phyloP scores from a whole-genome alignment of 2,888 invertebrate genomes.

The Xestia rhomboidea region DNA sequence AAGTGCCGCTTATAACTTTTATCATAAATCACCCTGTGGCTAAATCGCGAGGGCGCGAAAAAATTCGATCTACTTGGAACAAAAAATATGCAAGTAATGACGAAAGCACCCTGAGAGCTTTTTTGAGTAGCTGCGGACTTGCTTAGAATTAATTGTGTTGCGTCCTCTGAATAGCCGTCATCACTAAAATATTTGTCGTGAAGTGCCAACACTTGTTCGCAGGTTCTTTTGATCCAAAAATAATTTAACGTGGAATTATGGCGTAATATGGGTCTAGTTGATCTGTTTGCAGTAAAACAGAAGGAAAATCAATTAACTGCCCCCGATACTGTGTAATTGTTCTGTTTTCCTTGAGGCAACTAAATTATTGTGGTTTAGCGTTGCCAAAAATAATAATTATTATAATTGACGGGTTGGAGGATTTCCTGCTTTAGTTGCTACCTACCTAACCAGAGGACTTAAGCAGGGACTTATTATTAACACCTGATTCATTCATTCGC shows the following conservation, averaged over 20 bases:
- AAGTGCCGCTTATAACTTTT: slow-evolving; percentile 88
- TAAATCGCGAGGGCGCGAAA: slow-evolving; percentile 85
- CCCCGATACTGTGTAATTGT: not conserved
- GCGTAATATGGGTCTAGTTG: not conserved
- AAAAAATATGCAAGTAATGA: slow-evolving; percentile 90
- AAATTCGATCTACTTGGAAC: slow-evolving; percentile 83
- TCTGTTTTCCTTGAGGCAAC: slow-evolving; percentile 15
- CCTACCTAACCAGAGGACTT: not conserved
- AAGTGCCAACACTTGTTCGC: slow-evolving; percentile 47
- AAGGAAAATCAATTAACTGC: slow-evolving; percentile 22
- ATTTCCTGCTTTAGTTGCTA: not conserved
- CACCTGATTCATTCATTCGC: not conserved
- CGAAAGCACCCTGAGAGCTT: slow-evolving; percentile 88
- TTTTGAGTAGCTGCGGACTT: slow-evolving; percentile 83
- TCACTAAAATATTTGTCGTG: slow-evolving; percentile 53
- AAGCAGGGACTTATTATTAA: too few relatives aligned
- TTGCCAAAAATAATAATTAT: slow-evolving; percentile 5
- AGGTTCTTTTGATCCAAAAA: not conserved
- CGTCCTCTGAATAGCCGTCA: slow-evolving; percentile 60
- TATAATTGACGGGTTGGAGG: not conserved
- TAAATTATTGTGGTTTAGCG: slow-evolving; percentile 1
- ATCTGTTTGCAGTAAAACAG: not conserved
- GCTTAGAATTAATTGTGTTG: slow-evolving; percentile 87
- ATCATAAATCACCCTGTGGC: slow-evolving; percentile 90
- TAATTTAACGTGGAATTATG: not conserved